Percentiles rank a stretch among this genome's conserved stretches.
phyloP scores from a whole-genome alignment of 2,797 vertebrate species.

The Lemur catta region DNA sequence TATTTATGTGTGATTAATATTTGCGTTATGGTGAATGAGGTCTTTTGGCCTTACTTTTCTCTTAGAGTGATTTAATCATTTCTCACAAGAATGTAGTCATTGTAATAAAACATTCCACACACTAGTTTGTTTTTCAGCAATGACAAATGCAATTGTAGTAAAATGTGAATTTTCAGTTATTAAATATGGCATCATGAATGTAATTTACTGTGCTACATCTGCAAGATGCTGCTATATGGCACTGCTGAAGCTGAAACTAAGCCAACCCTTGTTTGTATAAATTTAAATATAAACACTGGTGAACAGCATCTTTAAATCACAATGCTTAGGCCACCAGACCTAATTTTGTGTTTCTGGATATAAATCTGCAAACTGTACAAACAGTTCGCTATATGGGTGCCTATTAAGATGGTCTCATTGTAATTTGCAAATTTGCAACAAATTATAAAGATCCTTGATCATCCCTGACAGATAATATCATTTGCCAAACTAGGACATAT shows the following conservation, averaged over 20 bases:
- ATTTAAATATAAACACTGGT: slow-evolving; percentile 32
- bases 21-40: slow-evolving; percentile 84
- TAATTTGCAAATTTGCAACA: slow-evolving; percentile 64
- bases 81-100: slow-evolving; percentile 84
- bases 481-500: slow-evolving; percentile 59
- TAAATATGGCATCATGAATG: slow-evolving; percentile 79
- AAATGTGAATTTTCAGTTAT: slow-evolving; percentile 82
- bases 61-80: slow-evolving; percentile 89
- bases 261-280: slow-evolving; percentile 35
- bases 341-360: slow-evolving; percentile 37
- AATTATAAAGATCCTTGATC: background rate
- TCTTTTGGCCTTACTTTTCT: slow-evolving; percentile 87
- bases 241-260: slow-evolving; percentile 30
- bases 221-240: slow-evolving; percentile 51
- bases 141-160: slow-evolving; percentile 85
- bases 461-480: slow-evolving; percentile 44
- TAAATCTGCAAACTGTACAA: slow-evolving; percentile 42
- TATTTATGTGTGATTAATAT: slow-evolving; percentile 91
- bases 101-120: slow-evolving; percentile 86
- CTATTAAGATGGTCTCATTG: slow-evolving; percentile 65
- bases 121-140: slow-evolving; percentile 81
- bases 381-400: slow-evolving; percentile 61
- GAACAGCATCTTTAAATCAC: slow-evolving; percentile 60
- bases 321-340: slow-evolving; percentile 12
- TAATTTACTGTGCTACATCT: slow-evolving; percentile 75